Percentiles rank a stretch among this genome's conserved stretches.
Evolutionary conservation across 1,140 invertebrate genomes (phyloP).

Genomic region (Zaprionus camerounensis): DNA sequence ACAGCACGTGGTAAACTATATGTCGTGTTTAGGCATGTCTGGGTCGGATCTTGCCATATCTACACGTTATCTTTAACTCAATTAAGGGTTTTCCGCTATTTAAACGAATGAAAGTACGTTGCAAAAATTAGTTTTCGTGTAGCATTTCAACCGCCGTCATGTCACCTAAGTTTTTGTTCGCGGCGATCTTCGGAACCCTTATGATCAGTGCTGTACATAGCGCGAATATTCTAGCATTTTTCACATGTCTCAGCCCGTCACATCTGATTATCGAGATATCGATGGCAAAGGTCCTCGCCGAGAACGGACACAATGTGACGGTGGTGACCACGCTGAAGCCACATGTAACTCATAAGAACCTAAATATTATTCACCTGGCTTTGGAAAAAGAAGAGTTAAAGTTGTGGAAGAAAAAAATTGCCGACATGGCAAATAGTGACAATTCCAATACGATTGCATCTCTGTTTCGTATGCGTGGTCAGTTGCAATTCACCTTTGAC

Average conservation of each 20-base stretch:
- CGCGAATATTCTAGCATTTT: constrained; percentile 66
- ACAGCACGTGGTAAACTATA: too few species aligned
- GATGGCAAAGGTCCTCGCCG: constrained; percentile 56
- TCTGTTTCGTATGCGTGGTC: constrained; percentile 27
- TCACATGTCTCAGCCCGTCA: constrained; percentile 55
- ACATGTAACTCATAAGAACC: constrained; percentile 49
- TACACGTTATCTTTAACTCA: background rate
- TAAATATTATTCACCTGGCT: constrained; percentile 42
- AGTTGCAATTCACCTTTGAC: constrained; percentile 29
- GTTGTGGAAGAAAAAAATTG: constrained; percentile 1
- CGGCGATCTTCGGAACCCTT: background rate
- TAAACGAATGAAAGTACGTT: background rate
- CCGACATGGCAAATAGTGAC: constrained; percentile 30
- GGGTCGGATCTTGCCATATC: background rate
- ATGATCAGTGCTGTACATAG: constrained; percentile 20
- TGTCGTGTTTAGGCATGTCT: too few species aligned
- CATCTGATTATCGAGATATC: constrained; percentile 71
- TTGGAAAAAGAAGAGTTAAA: constrained; percentile 18
- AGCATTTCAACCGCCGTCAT: background rate
- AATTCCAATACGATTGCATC: constrained; percentile 21
- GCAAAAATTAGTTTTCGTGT: background rate
- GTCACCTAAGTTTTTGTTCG: background rate
- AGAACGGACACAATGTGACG: constrained; percentile 71
- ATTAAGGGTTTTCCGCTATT: background rate
- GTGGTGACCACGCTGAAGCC: constrained; percentile 60